Base-by-base conservation (phyloP, 2,797 vertebrate genomes). In the Selene dorsalis region DNA sequence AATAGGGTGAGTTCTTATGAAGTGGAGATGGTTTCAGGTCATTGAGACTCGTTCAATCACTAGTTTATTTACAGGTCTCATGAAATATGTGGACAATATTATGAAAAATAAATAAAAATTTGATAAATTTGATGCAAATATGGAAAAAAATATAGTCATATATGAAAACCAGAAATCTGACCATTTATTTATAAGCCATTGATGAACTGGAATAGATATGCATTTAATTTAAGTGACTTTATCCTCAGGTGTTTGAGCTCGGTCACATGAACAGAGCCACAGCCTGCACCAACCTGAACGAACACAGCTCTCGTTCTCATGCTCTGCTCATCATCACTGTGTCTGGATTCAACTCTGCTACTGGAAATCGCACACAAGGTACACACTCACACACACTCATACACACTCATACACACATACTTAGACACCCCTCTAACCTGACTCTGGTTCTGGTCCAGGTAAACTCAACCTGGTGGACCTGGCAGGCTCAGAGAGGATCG, bases 401-500 rank as follows among this genome's bases (percentile, higher is more conserved):
- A 14, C 14, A 43, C 14, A 43, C 41, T 30, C 10, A 28, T 43
- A 52, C 13, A 45, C 14, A 39, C 30, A 58, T 4, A 62, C 6
- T 39, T 38, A 4, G 1, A 43, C 4, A 4, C 14, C 6, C 39
- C 39, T 14, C 39, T 41, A 41, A 41, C 43, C 43, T 18, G 13
- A 16, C 16, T 1, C 13, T 41, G 14, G 24, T 56, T 26, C 3
- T 4, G 38, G 4, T 22, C n/a, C 68, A 98, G 98, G 97, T 22
- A 98, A 97, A 88, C 95, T 99, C 86, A 99, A 99, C 93, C 92
- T 99, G 84, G 98, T 99, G 86, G 98, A 99, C 88, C 90, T 99
- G 93, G 98, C 98, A 0, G 98, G 98, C 17, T 99, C 98, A 0
- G 98, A 99, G 93, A 94, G 98, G 0, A 97, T 99, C 3, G 95